phyloP scores from a whole-genome alignment of 2,888 invertebrate species.

The Dryocosmus kuriphilus region DNA sequence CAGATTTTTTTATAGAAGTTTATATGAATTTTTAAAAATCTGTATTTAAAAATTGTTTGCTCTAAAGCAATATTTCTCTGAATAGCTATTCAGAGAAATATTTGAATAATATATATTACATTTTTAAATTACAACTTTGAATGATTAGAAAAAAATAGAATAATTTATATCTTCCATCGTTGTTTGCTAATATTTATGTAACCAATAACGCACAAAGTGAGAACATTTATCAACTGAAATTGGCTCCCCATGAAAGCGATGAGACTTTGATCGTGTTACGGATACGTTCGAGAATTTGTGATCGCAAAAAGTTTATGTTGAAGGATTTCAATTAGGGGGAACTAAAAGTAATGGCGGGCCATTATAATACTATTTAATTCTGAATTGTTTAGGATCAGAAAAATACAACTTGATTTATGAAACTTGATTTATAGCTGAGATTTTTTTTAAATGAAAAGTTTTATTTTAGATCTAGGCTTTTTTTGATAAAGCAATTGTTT shows the following conservation, averaged over 20 bases:
- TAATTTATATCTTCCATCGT: not conserved
- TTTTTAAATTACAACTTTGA: not conserved
- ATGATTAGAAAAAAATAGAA: not conserved
- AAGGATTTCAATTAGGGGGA: not conserved
- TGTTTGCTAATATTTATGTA: not conserved
- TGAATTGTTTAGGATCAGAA: too few relatives aligned
- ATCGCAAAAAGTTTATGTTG: slow-evolving; percentile 10
- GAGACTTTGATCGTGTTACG: not conserved
- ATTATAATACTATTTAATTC: not conserved
- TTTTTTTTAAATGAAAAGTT: too few relatives aligned
- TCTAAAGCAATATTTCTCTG: too few relatives aligned
- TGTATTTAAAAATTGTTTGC: too few relatives aligned
- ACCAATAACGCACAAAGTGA: not conserved
- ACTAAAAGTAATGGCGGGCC: not conserved
- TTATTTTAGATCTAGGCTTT: not conserved
- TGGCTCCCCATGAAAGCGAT: not conserved
- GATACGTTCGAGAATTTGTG: slow-evolving; percentile 1
- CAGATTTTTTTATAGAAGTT: too few relatives aligned
- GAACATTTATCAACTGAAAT: slow-evolving; percentile 11
- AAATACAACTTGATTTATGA: too few relatives aligned
- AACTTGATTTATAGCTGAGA: too few relatives aligned
- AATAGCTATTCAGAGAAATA: too few relatives aligned
- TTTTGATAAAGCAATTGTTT: too few relatives aligned
- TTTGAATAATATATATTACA: not conserved
- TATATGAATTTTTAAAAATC: too few relatives aligned